phyloP scores from a whole-genome alignment of 2,113 vertebrate genomes.

The Gymnarchus niloticus region DNA sequence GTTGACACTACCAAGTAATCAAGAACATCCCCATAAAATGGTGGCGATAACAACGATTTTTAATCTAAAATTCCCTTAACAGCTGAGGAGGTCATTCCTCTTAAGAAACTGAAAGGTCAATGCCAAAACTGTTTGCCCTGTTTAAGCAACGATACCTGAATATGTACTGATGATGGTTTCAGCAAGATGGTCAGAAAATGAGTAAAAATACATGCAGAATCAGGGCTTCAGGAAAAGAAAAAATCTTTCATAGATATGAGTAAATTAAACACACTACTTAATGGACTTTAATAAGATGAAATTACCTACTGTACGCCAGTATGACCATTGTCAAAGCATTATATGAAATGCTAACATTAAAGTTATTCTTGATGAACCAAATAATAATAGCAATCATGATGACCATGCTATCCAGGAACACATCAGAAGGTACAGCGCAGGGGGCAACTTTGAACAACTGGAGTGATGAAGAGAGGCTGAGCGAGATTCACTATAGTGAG shows the following conservation, averaged over 20 bases:
- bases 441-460: no score
- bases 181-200: background rate
- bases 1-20: background rate
- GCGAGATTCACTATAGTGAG: no score
- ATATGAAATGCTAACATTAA: no score
- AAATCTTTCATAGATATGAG: background rate
- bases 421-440: no score
- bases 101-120: background rate
- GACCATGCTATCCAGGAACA: no score
- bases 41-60: background rate
- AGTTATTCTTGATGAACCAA: no score
- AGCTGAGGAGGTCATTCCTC: background rate
- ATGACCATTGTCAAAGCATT: background rate
- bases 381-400: no score
- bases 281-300: background rate
- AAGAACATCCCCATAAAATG: background rate
- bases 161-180: background rate
- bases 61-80: background rate
- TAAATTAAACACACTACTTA: background rate
- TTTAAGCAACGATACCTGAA: background rate
- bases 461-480: no score
- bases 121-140: background rate
- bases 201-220: background rate
- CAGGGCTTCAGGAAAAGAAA: background rate
- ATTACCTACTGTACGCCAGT: background rate